Conservation (phyloP, 2,888 invertebrate genomes). For the Andrena praecox region DNA sequence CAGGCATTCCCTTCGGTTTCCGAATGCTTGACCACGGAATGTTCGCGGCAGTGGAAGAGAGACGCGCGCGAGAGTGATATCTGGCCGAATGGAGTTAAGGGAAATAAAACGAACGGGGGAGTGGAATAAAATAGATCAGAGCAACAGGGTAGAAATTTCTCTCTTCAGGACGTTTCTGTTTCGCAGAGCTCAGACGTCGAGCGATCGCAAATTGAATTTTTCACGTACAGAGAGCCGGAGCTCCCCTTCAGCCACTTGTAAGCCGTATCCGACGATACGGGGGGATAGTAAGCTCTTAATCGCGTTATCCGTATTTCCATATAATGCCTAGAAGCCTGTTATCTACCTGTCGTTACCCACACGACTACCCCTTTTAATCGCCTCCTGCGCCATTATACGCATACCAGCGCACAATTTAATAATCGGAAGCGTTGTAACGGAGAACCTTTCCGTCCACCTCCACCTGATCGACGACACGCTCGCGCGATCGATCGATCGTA, state of each 20-base stretch:
- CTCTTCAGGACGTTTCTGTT: not conserved
- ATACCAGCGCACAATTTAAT: conserved; percentile 47
- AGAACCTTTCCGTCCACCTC: conserved; percentile 25
- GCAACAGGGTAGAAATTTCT: not conserved
- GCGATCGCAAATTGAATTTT: conserved; percentile 51
- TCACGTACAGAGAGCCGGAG: conserved; percentile 13
- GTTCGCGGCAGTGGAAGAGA: too few relatives aligned
- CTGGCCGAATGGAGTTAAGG: not conserved
- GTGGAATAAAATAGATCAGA: not conserved
- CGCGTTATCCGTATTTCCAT: conserved; percentile 77
- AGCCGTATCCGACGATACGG: conserved; percentile 59
- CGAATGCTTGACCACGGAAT: too few relatives aligned
- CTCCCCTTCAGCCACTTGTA: conserved; percentile 37
- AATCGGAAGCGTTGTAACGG: conserved; percentile 43
- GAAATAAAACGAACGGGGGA: not conserved
- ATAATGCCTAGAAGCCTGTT: conserved; percentile 72
- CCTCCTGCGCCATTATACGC: conserved; percentile 18
- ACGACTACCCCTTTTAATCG: conserved; percentile 62
- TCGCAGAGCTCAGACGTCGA: not conserved
- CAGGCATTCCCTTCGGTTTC: too few relatives aligned
- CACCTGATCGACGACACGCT: conserved; percentile 22
- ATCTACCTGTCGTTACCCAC: conserved; percentile 67
- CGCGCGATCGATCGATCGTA: conserved; percentile 11
- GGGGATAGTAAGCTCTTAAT: conserved; percentile 72
- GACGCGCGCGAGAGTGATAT: too few relatives aligned